Evolutionary conservation across 2,113 vertebrate species (phyloP), one percentile per base, ranked within the genome.

Genomic region (Picathartes gymnocephalus): DNA sequence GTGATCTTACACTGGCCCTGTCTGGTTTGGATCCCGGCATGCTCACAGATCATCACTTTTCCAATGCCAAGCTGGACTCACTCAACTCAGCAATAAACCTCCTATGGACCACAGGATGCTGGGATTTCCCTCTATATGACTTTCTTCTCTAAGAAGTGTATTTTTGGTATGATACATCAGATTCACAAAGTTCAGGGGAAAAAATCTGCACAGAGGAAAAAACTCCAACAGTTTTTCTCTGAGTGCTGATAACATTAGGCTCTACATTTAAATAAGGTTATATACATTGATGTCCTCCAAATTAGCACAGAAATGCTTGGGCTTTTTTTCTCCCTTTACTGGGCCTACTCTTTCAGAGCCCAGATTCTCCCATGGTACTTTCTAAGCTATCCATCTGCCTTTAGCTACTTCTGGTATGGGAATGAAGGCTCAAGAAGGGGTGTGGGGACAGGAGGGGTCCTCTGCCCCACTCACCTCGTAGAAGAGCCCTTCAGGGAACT

Each of bases 401-500:
- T 8, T 39, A 71, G 53, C 15, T 87, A 15, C 48, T 64, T 30
- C n/a, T 69, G 54, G 11, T 11, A 20, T 2, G 16, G 40, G 42
- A 70, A 51, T 3, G 54, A 82, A 65, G 51, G 74, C 39, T 57
- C 9, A 51, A 13, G 15, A 54, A 33, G 39, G 35, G 53, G 14
- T 35, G 3, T 21, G 35, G 42, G 45, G 45, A 40, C 0, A 15
- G 73, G 64, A 42, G 13, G 68, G 22, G 6, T 11, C 11, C 54
- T 42, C 13, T 71, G 83, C 9, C 12, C 20, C 0, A 11, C 98
- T 96, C 81, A 99, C 99, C 99, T 99, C 99, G 3, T 99, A 99
- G 97, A 99, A 99, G 76, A 99, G 98, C 25, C 99, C 99, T 57
- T 99, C 99, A 0, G 99, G 99, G 93, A 99, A 99, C 97, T 99